Evolutionary conservation across 64 coral and sea anemone species (phyloP).

Genomic region (Hydrozoanthus tunicans): DNA sequence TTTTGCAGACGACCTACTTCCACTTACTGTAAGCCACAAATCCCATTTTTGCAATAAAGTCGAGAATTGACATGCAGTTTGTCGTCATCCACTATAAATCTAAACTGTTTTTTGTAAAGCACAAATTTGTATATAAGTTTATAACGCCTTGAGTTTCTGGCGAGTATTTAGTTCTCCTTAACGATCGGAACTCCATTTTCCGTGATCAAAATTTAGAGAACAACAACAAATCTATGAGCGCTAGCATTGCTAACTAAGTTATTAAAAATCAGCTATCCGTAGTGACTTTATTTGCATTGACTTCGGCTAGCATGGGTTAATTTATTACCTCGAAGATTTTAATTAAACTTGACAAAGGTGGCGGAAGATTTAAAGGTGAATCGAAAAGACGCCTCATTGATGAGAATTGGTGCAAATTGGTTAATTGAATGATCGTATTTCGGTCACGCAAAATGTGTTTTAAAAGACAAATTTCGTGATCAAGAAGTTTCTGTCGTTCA

Average conservation of each 20-base stretch:
- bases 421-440: conserved; percentile 36
- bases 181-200: no score
- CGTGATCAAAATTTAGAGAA: background rate
- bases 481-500: no score
- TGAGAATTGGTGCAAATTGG: conserved; percentile 29
- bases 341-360: conserved; percentile 22
- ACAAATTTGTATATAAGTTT: background rate
- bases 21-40: background rate
- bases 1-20: background rate
- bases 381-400: conserved; percentile 8
- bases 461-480: background rate
- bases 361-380: conserved; percentile 22
- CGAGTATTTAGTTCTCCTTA: no score
- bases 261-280: background rate
- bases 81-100: background rate
- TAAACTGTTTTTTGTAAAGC: background rate
- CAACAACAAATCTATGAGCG: background rate
- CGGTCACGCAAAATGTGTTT: conserved; percentile 22
- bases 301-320: background rate
- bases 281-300: background rate
- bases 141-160: background rate
- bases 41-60: background rate
- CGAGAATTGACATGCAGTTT: background rate
- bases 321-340: conserved; percentile 15
- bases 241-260: background rate